These are phyloP conservation scores for Xiphophorus couchianus DNA, from an alignment of 2,113 vertebrate species.

Conservation along the genomic window DNA sequence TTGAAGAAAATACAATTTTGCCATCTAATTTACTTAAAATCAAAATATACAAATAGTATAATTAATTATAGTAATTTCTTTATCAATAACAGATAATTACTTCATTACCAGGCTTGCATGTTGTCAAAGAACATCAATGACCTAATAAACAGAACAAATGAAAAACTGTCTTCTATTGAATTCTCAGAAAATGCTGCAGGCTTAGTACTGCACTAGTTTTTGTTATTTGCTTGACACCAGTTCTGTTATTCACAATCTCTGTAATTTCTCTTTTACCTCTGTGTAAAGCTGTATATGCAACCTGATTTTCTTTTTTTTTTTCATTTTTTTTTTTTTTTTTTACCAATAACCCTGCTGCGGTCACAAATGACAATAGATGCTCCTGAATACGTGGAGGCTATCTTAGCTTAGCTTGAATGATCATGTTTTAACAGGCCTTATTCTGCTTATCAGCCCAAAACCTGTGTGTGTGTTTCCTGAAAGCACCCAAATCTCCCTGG, in stretches of 20 bases:
- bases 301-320: not conserved
- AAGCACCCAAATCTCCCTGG: conserved; percentile 61
- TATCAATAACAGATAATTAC: not conserved
- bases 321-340: not conserved
- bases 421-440: conserved; percentile 54
- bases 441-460: conserved; percentile 60
- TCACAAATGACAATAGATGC: conserved; percentile 25
- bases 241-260: conserved; percentile 25
- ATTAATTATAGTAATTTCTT: not conserved
- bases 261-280: conserved; percentile 1
- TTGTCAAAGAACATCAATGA: not conserved
- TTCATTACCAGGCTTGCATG: not conserved
- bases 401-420: conserved; percentile 39
- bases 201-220: not conserved
- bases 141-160: not conserved
- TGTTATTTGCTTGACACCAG: conserved; percentile 18
- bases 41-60: not conserved
- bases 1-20: too few relatives aligned
- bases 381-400: conserved; percentile 1
- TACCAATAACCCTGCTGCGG: conserved; percentile 21
- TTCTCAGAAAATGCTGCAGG: not conserved
- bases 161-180: not conserved
- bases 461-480: conserved; percentile 59
- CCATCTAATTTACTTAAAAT: too few relatives aligned
- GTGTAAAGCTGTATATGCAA: conserved; percentile 15